Evolutionary conservation across 2,888 invertebrate genomes (phyloP).

Genomic region (Chaitophorus viminalis): DNA sequence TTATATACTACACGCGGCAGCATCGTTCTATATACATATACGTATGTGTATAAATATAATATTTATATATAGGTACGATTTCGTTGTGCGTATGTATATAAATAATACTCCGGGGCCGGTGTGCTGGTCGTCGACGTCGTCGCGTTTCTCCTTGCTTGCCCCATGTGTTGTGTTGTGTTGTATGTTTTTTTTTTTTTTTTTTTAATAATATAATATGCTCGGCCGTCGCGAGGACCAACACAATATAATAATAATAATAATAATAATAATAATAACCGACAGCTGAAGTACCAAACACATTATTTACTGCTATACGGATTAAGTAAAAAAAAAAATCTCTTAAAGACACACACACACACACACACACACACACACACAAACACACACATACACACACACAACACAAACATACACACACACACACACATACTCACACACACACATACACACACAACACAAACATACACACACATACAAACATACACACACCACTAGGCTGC

Average conservation of each 20-base stretch:
- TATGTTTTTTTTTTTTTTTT: conserved; percentile 9
- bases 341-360: conserved; percentile 21
- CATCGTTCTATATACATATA: neutral
- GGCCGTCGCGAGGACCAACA: conserved; percentile 54
- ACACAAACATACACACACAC: conserved; percentile 9
- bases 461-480: conserved; percentile 2
- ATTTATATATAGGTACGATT: neutral
- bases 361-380: neutral
- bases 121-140: conserved; percentile 30
- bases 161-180: conserved; percentile 18
- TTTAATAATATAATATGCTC: conserved; percentile 40
- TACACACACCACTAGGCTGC: neutral
- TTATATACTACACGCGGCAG: neutral
- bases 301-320: conserved; percentile 58
- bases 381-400: conserved; percentile 1
- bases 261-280: conserved; percentile 52
- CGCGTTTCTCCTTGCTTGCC: conserved; percentile 28
- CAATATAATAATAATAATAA: conserved; percentile 41
- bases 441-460: conserved; percentile 9
- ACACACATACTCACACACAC: conserved; percentile 2
- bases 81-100: neutral
- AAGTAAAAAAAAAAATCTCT: conserved; percentile 3
- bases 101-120: neutral
- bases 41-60: neutral
- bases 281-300: conserved; percentile 60